phyloP scores from a whole-genome alignment of 1,140 invertebrate species.

The Drosophila aff. region DNA sequence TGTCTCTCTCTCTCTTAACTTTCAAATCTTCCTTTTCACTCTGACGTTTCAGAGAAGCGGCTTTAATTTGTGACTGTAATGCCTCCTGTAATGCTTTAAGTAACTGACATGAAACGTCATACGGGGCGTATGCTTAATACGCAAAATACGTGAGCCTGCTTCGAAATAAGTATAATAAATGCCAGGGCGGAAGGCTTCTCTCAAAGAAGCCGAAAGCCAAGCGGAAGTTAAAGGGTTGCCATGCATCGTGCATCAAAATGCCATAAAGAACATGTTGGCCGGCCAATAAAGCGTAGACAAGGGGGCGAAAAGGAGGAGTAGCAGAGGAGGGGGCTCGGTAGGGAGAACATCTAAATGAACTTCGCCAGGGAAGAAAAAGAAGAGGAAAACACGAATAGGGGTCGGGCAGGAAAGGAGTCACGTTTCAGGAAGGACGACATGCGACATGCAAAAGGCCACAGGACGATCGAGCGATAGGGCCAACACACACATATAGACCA shows the following conservation, averaged over 20 bases:
- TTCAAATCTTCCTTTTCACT: constrained; percentile 6
- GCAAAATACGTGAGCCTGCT: constrained; percentile 64
- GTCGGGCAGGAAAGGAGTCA: constrained; percentile 30
- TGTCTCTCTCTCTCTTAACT: background rate
- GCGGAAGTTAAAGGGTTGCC: constrained; percentile 65
- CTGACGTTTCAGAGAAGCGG: constrained; percentile 6
- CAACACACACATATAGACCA: constrained; percentile 17
- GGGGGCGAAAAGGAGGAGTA: background rate
- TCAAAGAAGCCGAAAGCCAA: constrained; percentile 25
- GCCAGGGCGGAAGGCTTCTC: constrained; percentile 41
- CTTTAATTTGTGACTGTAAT: constrained; percentile 19
- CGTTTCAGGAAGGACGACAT: constrained; percentile 49
- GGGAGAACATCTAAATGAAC: constrained; percentile 66
- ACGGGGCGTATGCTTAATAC: constrained; percentile 67
- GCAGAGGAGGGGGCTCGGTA: background rate
- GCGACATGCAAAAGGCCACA: constrained; percentile 59
- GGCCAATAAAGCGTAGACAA: constrained; percentile 76
- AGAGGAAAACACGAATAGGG: constrained; percentile 3
- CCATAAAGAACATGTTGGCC: constrained; percentile 74
- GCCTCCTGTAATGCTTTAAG: constrained; percentile 41
- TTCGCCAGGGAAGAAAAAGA: constrained; percentile 21
- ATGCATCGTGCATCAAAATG: constrained; percentile 73
- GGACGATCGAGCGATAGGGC: constrained; percentile 58
- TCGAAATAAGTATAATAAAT: constrained; percentile 77
- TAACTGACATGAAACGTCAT: constrained; percentile 63